Percentiles rank a stretch among this genome's conserved stretches.
phyloP scores from a whole-genome alignment of 2,797 vertebrate species.

The Micrastur ruficollis region DNA sequence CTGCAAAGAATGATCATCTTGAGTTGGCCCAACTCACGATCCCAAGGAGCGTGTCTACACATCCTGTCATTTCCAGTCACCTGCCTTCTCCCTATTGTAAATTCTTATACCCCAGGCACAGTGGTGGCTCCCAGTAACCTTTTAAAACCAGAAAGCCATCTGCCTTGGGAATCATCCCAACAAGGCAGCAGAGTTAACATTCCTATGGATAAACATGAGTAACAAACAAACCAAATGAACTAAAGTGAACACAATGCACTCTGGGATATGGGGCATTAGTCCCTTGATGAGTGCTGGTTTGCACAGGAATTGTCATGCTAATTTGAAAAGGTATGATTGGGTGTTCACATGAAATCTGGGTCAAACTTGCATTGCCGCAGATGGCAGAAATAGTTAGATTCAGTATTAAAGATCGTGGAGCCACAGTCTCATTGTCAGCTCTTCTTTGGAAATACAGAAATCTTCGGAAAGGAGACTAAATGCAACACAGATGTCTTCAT shows the following conservation, averaged over 20 bases:
- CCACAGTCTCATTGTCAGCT: background rate
- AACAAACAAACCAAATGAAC: background rate
- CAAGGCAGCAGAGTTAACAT: background rate
- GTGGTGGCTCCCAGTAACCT: background rate
- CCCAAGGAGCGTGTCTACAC: background rate
- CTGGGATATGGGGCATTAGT: background rate
- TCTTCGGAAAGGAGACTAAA: conserved; percentile 8
- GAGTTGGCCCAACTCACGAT: background rate
- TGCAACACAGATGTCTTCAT: background rate
- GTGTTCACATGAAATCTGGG: background rate
- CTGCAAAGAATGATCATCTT: background rate
- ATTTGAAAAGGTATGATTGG: background rate
- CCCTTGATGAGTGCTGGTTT: background rate
- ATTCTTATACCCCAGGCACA: background rate
- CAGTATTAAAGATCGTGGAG: background rate
- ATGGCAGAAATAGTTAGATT: background rate
- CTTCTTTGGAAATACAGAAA: background rate
- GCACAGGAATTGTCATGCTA: background rate
- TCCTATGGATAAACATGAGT: background rate
- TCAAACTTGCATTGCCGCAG: background rate
- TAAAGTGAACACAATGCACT: background rate
- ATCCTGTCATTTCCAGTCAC: background rate
- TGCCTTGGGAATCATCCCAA: background rate
- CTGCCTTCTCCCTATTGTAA: background rate
- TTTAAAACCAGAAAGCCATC: background rate